These are phyloP conservation scores for Myanophis thanlyinensis DNA, from an alignment of 2,113 vertebrate genomes.

Conservation along the genomic window DNA sequence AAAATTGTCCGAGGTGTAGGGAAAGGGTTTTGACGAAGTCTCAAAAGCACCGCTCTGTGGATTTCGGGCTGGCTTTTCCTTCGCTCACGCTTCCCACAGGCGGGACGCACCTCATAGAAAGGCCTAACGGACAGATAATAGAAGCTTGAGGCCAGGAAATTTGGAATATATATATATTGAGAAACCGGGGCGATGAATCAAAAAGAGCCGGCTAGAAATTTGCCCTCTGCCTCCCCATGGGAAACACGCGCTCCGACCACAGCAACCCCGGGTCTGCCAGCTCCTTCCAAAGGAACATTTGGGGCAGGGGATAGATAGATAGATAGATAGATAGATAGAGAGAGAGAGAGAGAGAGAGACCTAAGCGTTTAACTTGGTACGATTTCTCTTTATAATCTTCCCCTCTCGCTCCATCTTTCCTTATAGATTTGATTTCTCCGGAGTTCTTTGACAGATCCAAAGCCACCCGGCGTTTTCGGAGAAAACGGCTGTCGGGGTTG, in stretches of 20 bases:
- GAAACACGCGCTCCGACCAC: background rate
- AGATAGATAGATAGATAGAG: too few relatives aligned
- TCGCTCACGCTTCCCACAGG: constrained; percentile 16
- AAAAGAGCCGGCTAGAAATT: background rate
- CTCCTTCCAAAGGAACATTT: background rate
- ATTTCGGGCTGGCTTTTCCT: background rate
- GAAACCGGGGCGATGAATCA: background rate
- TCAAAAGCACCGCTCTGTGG: constrained; percentile 2
- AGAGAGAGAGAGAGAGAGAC: background rate
- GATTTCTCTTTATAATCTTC: background rate
- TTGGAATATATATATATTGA: too few relatives aligned
- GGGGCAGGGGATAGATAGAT: background rate
- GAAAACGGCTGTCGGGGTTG: background rate
- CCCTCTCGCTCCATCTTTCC: background rate
- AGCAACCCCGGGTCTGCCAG: background rate
- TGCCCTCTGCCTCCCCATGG: background rate
- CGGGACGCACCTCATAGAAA: background rate
- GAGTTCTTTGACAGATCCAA: background rate
- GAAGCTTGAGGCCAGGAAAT: background rate
- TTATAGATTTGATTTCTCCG: background rate
- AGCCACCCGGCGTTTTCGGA: background rate
- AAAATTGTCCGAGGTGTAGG: constrained; percentile 21
- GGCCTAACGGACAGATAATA: background rate
- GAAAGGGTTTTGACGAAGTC: constrained; percentile 25
- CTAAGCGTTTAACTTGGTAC: background rate